Base-by-base conservation (phyloP, 2,113 vertebrate genomes). In the Bos indicus region DNA sequence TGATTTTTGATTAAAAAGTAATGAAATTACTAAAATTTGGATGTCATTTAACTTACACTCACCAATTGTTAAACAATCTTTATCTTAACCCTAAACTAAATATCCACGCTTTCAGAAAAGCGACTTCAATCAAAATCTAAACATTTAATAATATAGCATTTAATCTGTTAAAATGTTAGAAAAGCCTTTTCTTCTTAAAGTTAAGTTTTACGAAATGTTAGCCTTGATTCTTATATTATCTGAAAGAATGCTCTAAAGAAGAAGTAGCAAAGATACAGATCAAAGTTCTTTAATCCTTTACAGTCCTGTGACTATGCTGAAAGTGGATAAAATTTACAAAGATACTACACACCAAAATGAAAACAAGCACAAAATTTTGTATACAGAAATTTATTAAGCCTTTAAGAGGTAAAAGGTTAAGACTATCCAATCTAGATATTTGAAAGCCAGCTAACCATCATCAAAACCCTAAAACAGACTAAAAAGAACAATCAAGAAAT, bases 371-470 rank as follows among this genome's bases (percentile, higher is more conserved):
- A 94, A 84, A 71, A 95, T 48, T 93, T 71, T 96, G 48, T 21
- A 88, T 19, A 86, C 6, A 87, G 11, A 62, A 43, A 92, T 67
- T 86, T 90, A 64, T 1, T 94, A 40, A 87, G 62, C 2, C 46
- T 80, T 59, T 77, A 5, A 94, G 81, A 92, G 33, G 43, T 11
- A 48, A 88, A 94, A 86, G 62, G 48, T 60, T 91, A 89, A 88
- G 33, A 77, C 59, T 30, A 15, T 40, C 36, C 54, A 94, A 54
- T 88, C 40, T 90, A 97, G 52, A 33, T 71, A 95, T 43, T 33
- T 92, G 33, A 96, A 96, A 96, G 71, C 46, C 95, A 96, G n/a
- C n/a, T 97, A 91, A 93, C 16, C 71, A 94, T 67, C 67, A 92
- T 40, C 64, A 90, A 96, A 84, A 97, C 2, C 25, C 90, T 94